Evolutionary conservation across 2,113 vertebrate species (phyloP), one percentile per base, ranked within the genome.

Genomic region (Excalfactoria chinensis): DNA sequence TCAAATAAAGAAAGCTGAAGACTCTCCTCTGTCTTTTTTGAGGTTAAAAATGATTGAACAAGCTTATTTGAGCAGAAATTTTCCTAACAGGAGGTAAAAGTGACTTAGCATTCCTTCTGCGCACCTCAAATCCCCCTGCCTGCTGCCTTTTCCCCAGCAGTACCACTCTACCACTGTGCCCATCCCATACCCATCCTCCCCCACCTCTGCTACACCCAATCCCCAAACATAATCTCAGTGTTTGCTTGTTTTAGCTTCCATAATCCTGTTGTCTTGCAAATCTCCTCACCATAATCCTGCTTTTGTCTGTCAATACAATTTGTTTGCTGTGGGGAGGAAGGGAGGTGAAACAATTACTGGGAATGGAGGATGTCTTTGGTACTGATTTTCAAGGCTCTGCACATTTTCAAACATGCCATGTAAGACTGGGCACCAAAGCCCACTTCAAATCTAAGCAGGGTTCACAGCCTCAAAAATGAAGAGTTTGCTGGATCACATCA

Each of bases 231-330:
- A 96, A 97, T 95, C 96, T 91, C 76, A 88, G 77, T 68, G 84
- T 97, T 94, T 96, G 95, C 90, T 89, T 96, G 80, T 88, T 94
- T 94, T 95, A 97, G 92, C 91, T 96, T 91, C 87, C 82, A 23
- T 95, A 97, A 97, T 96, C 95, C 94, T 80, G 69, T 91, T 95
- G 95, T 97, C 73, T 97, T 95, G 89, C 92, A 97, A 97, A 97
- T 97, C 95, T 97, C 86, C 89, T 97, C 87, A 77, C 76, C 86
- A 94, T 96, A 97, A 97, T 96, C 97, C 94, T 79, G 88, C 88
- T 80, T 97, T 97, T 96, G 81, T 96, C 94, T 96, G 91, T 96
- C 95, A 97, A 93, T 44, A 88, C 93, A 88, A 97, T 97, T 97
- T 96, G 75, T 94, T 97, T 95, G 93, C 83, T 70, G 32, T 58